Base-by-base conservation (phyloP, 1,140 invertebrate species). In the Euura saliciscinereae region DNA sequence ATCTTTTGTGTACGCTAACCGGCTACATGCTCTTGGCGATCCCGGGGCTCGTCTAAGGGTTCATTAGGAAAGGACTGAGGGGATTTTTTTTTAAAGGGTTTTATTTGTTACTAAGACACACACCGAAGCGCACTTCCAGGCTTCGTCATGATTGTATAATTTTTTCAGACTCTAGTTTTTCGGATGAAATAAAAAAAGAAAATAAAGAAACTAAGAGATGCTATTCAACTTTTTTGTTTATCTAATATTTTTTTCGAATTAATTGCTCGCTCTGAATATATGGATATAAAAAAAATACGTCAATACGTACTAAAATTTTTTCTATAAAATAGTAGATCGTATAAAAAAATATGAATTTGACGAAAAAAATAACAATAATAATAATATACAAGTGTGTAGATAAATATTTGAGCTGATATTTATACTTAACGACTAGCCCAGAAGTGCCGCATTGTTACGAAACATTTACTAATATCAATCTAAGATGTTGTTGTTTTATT, bases 71-170 rank as follows among this genome's bases (percentile, higher is more conserved):
- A 43, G 46, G 51, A 76, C 45, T 73, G 73, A 69, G 44, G 68
- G 65, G 45, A 68, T 68, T 5, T 28, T 28, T 28, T 28, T n/a
- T n/a, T n/a, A n/a, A 28, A 7, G 44, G 45, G 8, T 69, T 28
- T 28, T 28, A 43, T 66, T 66, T 46, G 11, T 66, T 43, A 44
- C 71, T 43, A 7, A n/a, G 68, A 70, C 76, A 75, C 65, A 72
- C 45, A 65, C 11, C 42, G 45, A 77, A 65, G 77, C 68, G 68
- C 76, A 77, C 71, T 77, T 77, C 74, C 75, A 44, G 65, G 77
- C 45, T 65, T 46, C 75, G 68, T 66, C 51, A 46, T 59, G 28
- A 28, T 28, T 28, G 28, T 28, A 28, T 28, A 28, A 28, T 28
- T 28, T 71, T 72, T 45, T 43, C 3, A 28, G 28, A 28, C 28